A percentile compares a stretch with the other conserved stretches of the same genome.
Evolutionary conservation across 92 coral and sea anemone species (phyloP).

Genomic region (Meandrina meandrites): DNA sequence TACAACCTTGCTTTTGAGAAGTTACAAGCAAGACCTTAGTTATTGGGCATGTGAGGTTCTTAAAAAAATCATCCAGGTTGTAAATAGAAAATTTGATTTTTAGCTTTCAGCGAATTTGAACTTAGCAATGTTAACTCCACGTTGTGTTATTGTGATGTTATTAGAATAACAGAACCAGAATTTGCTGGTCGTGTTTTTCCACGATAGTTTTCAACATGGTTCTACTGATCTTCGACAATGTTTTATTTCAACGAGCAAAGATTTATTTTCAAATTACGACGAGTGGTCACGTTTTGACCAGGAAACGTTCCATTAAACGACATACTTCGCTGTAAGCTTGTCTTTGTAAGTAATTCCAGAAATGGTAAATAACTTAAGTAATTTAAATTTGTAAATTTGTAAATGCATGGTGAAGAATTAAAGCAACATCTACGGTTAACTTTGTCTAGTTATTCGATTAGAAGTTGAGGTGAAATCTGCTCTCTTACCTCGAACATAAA

Average conservation of each 20-base stretch:
- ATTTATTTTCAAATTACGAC: not conserved
- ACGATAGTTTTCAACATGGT: not conserved
- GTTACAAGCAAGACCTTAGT: not conserved
- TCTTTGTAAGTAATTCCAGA: conserved; percentile 14
- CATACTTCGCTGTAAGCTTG: conserved; percentile 1
- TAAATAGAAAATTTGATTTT: not conserved
- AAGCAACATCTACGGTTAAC: not conserved
- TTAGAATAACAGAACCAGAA: not conserved
- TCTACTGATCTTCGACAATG: not conserved
- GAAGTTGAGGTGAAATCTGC: no score
- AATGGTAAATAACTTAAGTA: not conserved
- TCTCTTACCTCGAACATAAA: not conserved
- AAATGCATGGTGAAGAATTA: not conserved
- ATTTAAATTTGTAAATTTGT: not conserved
- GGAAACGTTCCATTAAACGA: not conserved
- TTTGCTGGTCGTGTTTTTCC: not conserved
- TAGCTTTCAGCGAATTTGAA: not conserved
- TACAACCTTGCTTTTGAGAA: not conserved
- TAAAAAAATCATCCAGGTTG: not conserved
- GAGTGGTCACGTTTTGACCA: conserved; percentile 13
- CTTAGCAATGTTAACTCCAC: not conserved
- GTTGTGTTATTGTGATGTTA: no score
- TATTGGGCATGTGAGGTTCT: not conserved
- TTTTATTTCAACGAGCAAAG: not conserved
- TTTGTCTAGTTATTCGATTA: not conserved